phyloP scores from a whole-genome alignment of 2,797 vertebrate species.

The Gallinago solitaria region DNA sequence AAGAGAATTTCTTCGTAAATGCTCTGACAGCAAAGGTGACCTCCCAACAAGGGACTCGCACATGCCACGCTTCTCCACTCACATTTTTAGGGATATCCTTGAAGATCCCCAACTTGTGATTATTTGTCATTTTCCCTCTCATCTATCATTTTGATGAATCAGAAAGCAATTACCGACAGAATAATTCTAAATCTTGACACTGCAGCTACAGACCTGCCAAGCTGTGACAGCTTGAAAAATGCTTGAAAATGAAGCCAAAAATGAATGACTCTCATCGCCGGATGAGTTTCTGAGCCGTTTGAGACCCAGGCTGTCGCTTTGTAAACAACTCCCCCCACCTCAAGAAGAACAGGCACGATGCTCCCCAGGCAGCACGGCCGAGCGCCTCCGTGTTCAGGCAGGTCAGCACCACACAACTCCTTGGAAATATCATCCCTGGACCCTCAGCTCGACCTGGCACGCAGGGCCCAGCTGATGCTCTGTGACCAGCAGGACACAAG shows the following conservation, averaged over 20 bases:
- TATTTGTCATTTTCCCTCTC: conserved; percentile 73
- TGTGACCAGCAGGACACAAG: background rate
- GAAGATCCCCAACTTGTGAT: conserved; percentile 65
- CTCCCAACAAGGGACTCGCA: conserved; percentile 13
- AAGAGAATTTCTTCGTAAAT: conserved; percentile 41
- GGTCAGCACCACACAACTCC: background rate
- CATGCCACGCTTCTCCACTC: conserved; percentile 23
- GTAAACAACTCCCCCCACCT: conserved; percentile 59
- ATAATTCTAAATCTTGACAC: conserved; percentile 76
- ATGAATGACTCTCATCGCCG: conserved; percentile 61
- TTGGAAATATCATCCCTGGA: background rate
- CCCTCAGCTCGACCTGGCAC: background rate
- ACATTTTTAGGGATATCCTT: conserved; percentile 65
- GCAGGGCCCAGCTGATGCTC: background rate
- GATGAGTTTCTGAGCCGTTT: conserved; percentile 52
- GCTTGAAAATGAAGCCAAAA: conserved; percentile 65
- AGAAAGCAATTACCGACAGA: conserved; percentile 74
- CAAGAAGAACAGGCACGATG: background rate
- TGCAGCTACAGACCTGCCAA: conserved; percentile 73
- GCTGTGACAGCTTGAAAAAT: conserved; percentile 69
- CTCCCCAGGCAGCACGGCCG: background rate
- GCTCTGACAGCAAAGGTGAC: conserved; percentile 58
- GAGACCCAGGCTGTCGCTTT: conserved; percentile 49
- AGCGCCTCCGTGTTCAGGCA: fast-evolving
- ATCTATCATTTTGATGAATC: conserved; percentile 73